Evolutionary conservation across 2,888 invertebrate genomes (phyloP), one percentile per base, ranked within the genome.

Genomic region (Pilophorus perplexus): DNA sequence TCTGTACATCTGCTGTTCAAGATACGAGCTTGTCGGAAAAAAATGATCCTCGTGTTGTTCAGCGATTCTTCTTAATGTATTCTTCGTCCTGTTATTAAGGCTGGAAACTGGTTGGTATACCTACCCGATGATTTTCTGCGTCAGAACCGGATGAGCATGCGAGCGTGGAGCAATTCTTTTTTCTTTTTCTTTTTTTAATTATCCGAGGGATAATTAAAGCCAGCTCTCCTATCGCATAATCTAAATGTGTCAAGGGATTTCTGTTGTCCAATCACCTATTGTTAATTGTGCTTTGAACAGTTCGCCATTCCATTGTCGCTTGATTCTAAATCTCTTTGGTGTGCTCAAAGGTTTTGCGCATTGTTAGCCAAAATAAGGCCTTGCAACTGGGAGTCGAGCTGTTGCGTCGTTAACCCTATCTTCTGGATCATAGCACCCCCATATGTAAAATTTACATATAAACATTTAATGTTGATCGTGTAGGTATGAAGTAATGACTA

Each of bases 181-280:
- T 55, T 14, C 42, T 14, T 14, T 14, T 14, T 42, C 14, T 42
- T 55, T 55, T 55, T 55, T 55, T 55, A 55, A 55, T 55, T 55
- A 55, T 38, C 38, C 38, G 20, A 33, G 22, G 20, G 55, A 22
- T 55, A 55, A 55, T 55, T 55, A 38, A 55, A 38, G 38, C 55
- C 55, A 22, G 20, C 55, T 38, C 54, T 16, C 25, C 55, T 55
- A 55, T 55, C 55, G 18, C 23, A 37, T n/a, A 38, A 55, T 55
- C 55, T 55, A 55, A 55, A 55, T 55, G 55, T 55, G 55, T 55
- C 55, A 55, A 55, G 55, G 55, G 55, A 38, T 38, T 37, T 55
- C 38, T 55, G 55, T 55, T 55, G 55, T 38, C 55, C 55, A 55
- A 55, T 38, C 20, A 38, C 55, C 55, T 55, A 55, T 55, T 55